Evolutionary conservation across 2,888 invertebrate genomes (phyloP).

Genomic region (Cryptocephalus primarius): DNA sequence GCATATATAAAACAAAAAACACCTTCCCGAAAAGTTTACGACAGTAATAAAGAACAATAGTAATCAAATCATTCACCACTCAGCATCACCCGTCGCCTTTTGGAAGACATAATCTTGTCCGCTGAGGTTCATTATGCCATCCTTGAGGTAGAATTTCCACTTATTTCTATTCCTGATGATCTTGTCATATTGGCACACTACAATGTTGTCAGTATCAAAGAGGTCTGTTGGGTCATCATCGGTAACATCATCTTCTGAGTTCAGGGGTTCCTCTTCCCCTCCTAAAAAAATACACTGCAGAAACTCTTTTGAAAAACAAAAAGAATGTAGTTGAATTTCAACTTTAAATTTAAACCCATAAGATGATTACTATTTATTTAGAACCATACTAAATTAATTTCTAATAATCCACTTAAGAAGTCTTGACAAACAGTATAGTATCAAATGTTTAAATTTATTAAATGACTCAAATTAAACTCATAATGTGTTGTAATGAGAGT

Average conservation of each 20-base stretch:
- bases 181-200: conserved; percentile 99
- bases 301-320: not conserved
- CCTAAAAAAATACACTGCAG: conserved; percentile 8
- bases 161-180: conserved; percentile 90
- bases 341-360: not conserved
- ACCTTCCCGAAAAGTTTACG: no score
- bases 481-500: no score
- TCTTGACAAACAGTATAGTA: no score
- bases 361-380: not conserved
- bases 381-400: not conserved
- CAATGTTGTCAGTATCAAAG: conserved; percentile 98
- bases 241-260: conserved; percentile 95
- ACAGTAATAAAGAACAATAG: no score
- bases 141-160: conserved; percentile 99
- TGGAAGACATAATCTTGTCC: conserved; percentile 99
- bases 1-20: no score
- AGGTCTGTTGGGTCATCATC: conserved; percentile 91
- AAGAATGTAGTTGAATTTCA: not conserved
- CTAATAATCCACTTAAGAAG: no score
- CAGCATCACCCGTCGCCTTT: conserved; percentile 97
- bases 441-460: no score
- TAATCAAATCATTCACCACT: conserved; percentile 62
- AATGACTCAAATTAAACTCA: no score
- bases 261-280: conserved; percentile 71
- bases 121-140: conserved; percentile 98